Base-by-base conservation (phyloP, 2,888 invertebrate species). In the Ochropleura plecta region DNA sequence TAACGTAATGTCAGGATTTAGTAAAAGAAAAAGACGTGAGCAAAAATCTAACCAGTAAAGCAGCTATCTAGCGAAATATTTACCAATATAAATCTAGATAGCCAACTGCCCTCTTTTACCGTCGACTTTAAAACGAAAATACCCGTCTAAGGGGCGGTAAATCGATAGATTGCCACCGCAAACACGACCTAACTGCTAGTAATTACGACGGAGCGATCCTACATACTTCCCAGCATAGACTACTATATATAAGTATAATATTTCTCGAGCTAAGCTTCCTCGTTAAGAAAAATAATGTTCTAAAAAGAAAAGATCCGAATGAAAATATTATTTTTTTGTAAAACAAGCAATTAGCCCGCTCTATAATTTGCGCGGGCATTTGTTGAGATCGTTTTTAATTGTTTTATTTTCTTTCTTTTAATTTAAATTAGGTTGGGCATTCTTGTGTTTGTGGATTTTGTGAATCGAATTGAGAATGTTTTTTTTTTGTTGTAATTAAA, bases 211-310 rank as follows among this genome's bases (percentile, higher is more conserved):
- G 46, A 64, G 51, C 70, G 74, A 80, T 81, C 20, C 83, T 80
- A 83, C 84, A 77, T 49, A 84, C 73, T 62, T 70, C 48, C 53
- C 68, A 30, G 30, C 30, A 30, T 30, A 30, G 30, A 30, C 30
- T 30, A 3, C 30, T 30, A 30, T 30, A 30, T 30, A 30, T 30
- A 30, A 30, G 3, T 30, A 30, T 30, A 30, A 30, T 30, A 30
- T 30, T 30, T 30, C 30, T 30, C 30, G 10, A 55, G 76, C 65
- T 83, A 69, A 84, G 77, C 77, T 66, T 18, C 49, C 86, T 86
- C 84, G 84, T 84, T 86, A 84, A 84, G 86, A 80, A 86, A 83
- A 84, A 80, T 84, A 72, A 84, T 68, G 84, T 79, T 71, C 44
- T 48, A 66, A 69, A 74, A 76, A 74, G 73, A 46, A 30, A 84